Evolutionary conservation across 2,888 invertebrate genomes (phyloP).

Genomic region (Subacronicta megacephala): DNA sequence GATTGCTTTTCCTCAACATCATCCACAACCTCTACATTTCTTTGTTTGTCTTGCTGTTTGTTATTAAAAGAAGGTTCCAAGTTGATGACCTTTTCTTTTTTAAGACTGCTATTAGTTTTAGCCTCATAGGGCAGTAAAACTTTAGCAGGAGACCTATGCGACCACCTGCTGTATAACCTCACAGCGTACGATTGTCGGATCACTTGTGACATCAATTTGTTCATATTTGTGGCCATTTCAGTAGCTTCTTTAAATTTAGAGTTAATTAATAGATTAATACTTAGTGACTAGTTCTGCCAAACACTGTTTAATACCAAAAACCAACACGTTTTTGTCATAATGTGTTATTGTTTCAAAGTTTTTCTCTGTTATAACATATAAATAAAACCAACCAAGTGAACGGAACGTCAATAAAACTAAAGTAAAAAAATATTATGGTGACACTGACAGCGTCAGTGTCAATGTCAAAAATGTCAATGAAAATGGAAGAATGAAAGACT

Average conservation of each 20-base stretch:
- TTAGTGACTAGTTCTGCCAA: too few species aligned
- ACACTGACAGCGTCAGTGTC: too few species aligned
- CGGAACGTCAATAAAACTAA: too few species aligned
- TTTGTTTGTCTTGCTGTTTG: conserved; percentile 54
- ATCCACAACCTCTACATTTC: conserved; percentile 23
- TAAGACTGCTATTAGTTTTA: conserved; percentile 67
- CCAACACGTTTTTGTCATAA: too few species aligned
- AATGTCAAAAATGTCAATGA: too few species aligned
- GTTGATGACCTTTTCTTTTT: conserved; percentile 80
- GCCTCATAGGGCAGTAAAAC: conserved; percentile 85
- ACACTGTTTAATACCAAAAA: too few species aligned
- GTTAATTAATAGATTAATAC: too few species aligned
- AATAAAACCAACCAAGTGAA: too few species aligned
- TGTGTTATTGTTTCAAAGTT: too few species aligned
- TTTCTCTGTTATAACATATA: too few species aligned
- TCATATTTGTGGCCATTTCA: conserved; percentile 62
- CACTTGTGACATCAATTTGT: conserved; percentile 56
- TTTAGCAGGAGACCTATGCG: conserved; percentile 85
- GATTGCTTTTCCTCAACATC: conserved; percentile 20
- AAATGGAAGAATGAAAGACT: too few species aligned
- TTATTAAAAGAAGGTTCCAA: conserved; percentile 64
- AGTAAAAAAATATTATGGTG: too few species aligned
- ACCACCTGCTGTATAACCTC: conserved; percentile 83
- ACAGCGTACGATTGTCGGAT: conserved; percentile 49
- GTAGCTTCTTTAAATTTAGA: neutral